phyloP scores from a whole-genome alignment of 2,113 vertebrate species.

The Saiga tatarica region DNA sequence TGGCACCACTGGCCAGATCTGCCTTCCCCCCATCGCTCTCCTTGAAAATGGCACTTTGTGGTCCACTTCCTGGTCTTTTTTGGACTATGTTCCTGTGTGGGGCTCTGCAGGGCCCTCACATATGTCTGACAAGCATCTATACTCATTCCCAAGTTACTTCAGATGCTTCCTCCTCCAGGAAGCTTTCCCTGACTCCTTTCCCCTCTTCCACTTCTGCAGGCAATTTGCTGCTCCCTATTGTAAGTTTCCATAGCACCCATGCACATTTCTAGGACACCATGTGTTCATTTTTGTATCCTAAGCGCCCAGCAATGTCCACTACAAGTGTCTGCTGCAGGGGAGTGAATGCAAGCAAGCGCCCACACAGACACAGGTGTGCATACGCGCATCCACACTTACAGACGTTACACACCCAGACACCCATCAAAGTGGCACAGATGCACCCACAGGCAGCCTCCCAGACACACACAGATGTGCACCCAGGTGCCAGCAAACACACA shows the following conservation, averaged over 20 bases:
- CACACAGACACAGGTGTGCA: background rate
- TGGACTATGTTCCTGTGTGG: background rate
- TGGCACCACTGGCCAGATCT: background rate
- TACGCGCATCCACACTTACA: background rate
- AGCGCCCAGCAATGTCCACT: background rate
- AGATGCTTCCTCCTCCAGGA: conserved; percentile 6
- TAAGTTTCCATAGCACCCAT: background rate
- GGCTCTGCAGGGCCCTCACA: background rate
- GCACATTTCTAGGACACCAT: background rate
- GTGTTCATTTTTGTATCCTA: background rate
- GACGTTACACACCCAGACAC: background rate
- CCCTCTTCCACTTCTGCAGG: background rate
- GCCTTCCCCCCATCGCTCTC: background rate
- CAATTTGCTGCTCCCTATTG: background rate
- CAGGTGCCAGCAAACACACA: background rate
- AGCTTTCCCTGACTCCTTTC: background rate
- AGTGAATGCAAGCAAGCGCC: background rate
- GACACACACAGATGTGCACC: background rate
- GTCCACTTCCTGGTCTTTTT: background rate
- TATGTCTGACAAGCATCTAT: background rate
- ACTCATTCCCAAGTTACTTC: background rate
- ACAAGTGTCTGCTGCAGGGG: background rate
- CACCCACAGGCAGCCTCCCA: background rate
- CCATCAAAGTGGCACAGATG: background rate
- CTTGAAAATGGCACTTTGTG: background rate